Percentiles rank a stretch among this genome's conserved stretches.
These are phyloP conservation scores for Procambarus clarkii DNA, from an alignment of 1,140 invertebrate species.

Conservation along the genomic window DNA sequence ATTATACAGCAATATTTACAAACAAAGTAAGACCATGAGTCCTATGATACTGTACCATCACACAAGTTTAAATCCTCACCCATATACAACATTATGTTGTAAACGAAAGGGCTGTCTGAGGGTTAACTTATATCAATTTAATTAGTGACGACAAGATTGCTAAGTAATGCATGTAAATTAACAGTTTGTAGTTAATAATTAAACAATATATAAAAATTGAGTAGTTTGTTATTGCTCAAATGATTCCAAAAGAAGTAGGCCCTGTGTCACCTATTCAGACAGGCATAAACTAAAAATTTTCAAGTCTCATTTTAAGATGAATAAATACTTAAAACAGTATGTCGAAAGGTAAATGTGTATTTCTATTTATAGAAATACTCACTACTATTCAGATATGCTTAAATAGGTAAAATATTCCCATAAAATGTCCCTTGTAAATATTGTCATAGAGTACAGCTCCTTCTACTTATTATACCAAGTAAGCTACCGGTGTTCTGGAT, in stretches of 20 bases:
- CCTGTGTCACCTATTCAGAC: background rate
- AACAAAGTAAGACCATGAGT: no score
- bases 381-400: background rate
- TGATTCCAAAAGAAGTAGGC: constrained; percentile 12
- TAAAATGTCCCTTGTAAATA: background rate
- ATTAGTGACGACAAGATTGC: background rate
- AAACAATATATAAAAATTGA: background rate
- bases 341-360: background rate
- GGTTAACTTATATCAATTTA: background rate
- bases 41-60: no score
- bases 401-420: background rate
- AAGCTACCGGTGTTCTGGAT: constrained; percentile 32
- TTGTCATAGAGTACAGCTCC: background rate
- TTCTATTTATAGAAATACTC: background rate
- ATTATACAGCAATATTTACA: background rate
- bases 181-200: background rate
- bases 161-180: background rate
- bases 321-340: constrained; percentile 13
- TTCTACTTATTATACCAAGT: constrained; percentile 24
- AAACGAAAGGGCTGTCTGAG: background rate
- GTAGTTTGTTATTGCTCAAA: constrained; percentile 14
- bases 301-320: constrained; percentile 40
- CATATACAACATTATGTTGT: no score
- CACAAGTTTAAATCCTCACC: no score
- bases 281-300: constrained; percentile 26